phyloP scores from a whole-genome alignment of 1,140 invertebrate species.

The Sminthurinus signatus region DNA sequence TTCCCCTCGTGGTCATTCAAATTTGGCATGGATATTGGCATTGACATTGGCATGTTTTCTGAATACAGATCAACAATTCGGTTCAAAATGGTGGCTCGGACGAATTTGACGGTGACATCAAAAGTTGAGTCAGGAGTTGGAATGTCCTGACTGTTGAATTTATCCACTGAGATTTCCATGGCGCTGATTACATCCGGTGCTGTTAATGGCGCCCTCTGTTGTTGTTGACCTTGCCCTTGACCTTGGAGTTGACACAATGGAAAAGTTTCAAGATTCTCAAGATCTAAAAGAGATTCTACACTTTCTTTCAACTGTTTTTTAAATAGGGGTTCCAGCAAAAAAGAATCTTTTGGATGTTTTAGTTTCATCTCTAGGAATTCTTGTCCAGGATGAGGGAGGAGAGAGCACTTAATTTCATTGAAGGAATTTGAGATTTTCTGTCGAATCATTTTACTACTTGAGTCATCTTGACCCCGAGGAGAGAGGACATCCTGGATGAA shows the following conservation, averaged over 20 bases:
- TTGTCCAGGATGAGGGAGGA: conserved; percentile 24
- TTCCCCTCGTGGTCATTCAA: too few species aligned
- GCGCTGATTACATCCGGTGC: neutral
- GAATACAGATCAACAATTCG: too few species aligned
- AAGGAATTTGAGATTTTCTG: conserved; percentile 4
- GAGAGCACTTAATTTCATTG: conserved; percentile 16
- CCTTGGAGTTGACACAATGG: too few species aligned
- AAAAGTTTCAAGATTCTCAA: neutral
- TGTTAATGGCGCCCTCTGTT: neutral
- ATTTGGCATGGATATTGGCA: too few species aligned
- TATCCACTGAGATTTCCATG: neutral
- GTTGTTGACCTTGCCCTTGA: too few species aligned
- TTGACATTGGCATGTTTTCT: too few species aligned
- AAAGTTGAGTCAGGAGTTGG: neutral
- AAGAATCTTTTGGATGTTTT: too few species aligned
- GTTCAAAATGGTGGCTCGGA: too few species aligned
- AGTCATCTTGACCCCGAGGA: neutral
- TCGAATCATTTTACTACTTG: neutral
- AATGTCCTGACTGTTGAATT: neutral
- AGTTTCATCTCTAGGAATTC: neutral
- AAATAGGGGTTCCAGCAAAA: too few species aligned
- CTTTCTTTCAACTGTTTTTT: too few species aligned
- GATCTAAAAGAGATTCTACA: too few species aligned
- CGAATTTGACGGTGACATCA: too few species aligned
- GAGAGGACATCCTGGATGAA: conserved; percentile 15